Evolutionary conservation across 2,797 vertebrate species (phyloP).

Genomic region (Meriones psammophilus): DNA sequence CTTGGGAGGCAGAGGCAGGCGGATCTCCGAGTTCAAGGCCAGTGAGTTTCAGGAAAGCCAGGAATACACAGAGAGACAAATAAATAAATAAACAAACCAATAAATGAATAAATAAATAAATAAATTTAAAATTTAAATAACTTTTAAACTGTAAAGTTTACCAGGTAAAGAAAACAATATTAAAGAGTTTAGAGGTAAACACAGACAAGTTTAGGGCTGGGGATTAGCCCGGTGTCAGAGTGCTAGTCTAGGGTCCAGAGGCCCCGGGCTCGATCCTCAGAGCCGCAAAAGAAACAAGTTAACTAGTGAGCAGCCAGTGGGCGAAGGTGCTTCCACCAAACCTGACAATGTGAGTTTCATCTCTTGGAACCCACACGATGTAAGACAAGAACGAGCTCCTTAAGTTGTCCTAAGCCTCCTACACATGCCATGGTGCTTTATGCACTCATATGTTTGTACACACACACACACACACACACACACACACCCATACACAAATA

Average conservation of each 20-base stretch:
- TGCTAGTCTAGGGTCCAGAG: background rate
- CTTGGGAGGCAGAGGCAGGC: background rate
- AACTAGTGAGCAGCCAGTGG: background rate
- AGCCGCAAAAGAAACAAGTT: background rate
- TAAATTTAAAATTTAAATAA: too few species aligned
- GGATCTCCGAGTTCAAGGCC: background rate
- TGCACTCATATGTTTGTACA: too few species aligned
- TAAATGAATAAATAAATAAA: background rate
- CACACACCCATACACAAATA: background rate
- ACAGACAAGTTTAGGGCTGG: background rate
- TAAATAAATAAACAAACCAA: background rate
- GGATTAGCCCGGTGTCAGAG: background rate
- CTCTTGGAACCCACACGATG: background rate
- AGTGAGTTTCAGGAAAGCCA: background rate
- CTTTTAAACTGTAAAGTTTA: constrained; percentile 24
- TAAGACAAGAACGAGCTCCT: background rate
- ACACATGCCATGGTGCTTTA: too few species aligned
- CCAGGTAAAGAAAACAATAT: background rate
- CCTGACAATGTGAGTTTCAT: background rate
- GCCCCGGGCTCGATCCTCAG: background rate
- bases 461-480: too few species aligned
- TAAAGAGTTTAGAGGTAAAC: background rate
- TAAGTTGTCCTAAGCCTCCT: background rate
- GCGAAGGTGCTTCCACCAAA: background rate
- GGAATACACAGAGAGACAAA: background rate